Percentiles rank a stretch among this genome's conserved stretches.
phyloP scores from a whole-genome alignment of 1,140 invertebrate species.

The Lepidostoma basale region DNA sequence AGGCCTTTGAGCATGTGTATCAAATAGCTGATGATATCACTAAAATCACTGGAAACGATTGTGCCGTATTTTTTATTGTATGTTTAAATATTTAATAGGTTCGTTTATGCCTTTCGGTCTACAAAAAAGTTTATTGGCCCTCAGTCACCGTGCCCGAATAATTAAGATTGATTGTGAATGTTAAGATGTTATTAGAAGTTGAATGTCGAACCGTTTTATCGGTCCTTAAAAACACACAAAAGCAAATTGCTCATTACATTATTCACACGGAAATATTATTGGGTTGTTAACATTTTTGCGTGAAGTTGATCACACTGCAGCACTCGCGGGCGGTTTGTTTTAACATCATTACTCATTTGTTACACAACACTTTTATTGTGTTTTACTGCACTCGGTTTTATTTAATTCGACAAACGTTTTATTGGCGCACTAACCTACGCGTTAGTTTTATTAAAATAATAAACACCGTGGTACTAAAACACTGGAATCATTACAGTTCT shows the following conservation, averaged over 20 bases:
- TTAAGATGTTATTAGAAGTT: slow-evolving; percentile 32
- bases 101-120: slow-evolving; percentile 35
- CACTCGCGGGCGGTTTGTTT: background rate
- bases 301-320: background rate
- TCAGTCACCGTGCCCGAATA: slow-evolving; percentile 38
- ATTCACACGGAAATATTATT: slow-evolving; percentile 19
- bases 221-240: slow-evolving; percentile 29
- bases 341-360: background rate
- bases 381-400: background rate
- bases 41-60: slow-evolving; percentile 7
- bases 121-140: slow-evolving; percentile 37
- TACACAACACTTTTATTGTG: background rate
- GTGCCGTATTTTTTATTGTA: slow-evolving; percentile 39
- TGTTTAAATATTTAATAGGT: slow-evolving; percentile 42
- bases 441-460: too few species aligned
- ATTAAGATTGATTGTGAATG: slow-evolving; percentile 37
- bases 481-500: too few species aligned
- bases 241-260: slow-evolving; percentile 5
- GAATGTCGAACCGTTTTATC: slow-evolving; percentile 33
- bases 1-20: background rate
- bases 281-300: slow-evolving; percentile 11
- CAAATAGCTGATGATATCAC: slow-evolving; percentile 9
- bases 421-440: background rate
- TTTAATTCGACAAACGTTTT: background rate
- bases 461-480: too few species aligned